Percentiles rank a stretch among this genome's conserved stretches.
Conservation (phyloP, 2,113 vertebrate genomes). For the Elachura formosa region DNA sequence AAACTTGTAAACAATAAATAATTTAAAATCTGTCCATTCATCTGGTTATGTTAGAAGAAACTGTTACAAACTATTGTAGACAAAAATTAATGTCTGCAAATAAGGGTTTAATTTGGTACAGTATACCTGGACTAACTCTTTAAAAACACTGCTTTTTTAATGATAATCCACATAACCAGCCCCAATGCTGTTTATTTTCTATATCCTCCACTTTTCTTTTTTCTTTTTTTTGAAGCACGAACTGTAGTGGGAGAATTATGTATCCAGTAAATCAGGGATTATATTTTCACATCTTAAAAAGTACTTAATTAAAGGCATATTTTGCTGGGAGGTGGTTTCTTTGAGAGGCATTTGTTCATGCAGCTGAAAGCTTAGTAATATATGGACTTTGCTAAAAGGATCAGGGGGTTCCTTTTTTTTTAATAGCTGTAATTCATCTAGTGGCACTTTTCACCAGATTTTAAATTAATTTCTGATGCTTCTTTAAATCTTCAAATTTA, state of each 20-base stretch:
- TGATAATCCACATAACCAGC: not conserved
- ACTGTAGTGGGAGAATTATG: not conserved
- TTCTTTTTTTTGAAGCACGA: not conserved
- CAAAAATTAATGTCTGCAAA: not conserved
- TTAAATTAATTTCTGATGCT: not conserved
- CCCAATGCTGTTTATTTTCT: not conserved
- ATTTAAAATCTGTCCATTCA: slow-evolving; percentile 50
- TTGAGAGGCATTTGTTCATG: not conserved
- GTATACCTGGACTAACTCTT: not conserved
- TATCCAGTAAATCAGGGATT: not conserved
- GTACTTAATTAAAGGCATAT: not conserved
- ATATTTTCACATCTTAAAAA: not conserved
- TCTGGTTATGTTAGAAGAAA: not conserved
- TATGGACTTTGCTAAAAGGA: not conserved
- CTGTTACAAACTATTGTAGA: not conserved
- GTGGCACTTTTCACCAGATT: not conserved
- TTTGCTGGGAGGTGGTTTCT: not conserved
- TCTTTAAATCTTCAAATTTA: not conserved
- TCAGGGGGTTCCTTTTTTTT: not conserved
- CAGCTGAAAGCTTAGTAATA: not conserved
- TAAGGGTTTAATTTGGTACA: not conserved
- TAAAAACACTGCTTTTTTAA: not conserved
- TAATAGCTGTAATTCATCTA: not conserved
- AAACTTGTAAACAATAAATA: not conserved
- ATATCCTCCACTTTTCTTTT: not conserved